Conservation (phyloP, 2,797 vertebrate genomes). For the Sparus aurata region DNA sequence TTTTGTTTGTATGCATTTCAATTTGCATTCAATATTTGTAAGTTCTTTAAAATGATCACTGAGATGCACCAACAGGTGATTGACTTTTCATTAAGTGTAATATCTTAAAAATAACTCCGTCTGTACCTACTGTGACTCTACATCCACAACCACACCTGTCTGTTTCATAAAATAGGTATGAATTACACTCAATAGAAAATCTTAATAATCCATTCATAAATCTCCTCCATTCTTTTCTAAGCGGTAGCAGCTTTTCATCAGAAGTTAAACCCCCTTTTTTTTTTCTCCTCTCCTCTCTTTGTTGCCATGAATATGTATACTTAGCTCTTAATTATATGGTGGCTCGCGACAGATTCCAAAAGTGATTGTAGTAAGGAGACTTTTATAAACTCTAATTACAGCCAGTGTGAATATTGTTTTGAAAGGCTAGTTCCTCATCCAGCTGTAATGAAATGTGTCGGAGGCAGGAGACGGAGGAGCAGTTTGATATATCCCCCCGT, state of each 20-base stretch:
- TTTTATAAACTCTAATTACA: constrained; percentile 77
- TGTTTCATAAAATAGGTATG: background rate
- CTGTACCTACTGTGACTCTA: background rate
- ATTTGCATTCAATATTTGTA: background rate
- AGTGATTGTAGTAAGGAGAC: constrained; percentile 65
- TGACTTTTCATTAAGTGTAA: background rate
- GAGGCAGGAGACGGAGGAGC: constrained; percentile 36
- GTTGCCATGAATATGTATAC: constrained; percentile 57
- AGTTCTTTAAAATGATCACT: background rate
- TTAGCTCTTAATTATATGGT: constrained; percentile 75
- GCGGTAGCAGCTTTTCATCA: constrained; percentile 49
- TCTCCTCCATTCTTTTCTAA: constrained; percentile 9
- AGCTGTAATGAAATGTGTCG: constrained; percentile 67
- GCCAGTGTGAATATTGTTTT: constrained; percentile 68
- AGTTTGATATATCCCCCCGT: constrained; percentile 16
- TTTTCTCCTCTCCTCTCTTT: constrained; percentile 23
- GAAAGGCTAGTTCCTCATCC: constrained; percentile 67
- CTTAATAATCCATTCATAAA: background rate
- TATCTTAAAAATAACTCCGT: background rate
- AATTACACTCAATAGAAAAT: background rate
- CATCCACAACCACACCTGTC: background rate
- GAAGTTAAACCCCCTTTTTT: constrained; percentile 33
- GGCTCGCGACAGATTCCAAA: constrained; percentile 60
- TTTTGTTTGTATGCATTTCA: background rate
- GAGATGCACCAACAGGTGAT: background rate